Percentiles rank a stretch among this genome's conserved stretches.
Evolutionary conservation across 1,140 invertebrate species (phyloP).

Genomic region (Zophobas morio): DNA sequence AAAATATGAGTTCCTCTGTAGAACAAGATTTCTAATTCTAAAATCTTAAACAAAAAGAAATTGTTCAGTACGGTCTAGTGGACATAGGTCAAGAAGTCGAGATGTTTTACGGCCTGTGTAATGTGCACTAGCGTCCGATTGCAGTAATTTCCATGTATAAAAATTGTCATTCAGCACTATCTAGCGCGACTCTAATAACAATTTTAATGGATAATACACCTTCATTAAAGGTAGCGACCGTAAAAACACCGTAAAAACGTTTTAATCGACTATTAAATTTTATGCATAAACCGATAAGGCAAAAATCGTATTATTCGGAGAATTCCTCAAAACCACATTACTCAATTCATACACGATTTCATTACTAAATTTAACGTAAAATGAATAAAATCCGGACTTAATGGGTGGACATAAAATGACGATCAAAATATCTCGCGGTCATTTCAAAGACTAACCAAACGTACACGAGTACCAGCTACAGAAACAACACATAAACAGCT

Average conservation of each 20-base stretch:
- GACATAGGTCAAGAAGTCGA: background rate
- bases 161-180: background rate
- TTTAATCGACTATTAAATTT: slow-evolving; percentile 38
- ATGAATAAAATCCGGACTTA: slow-evolving; percentile 41
- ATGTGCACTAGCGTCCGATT: too few species aligned
- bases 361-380: slow-evolving; percentile 41
- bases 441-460: slow-evolving; percentile 36
- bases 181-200: slow-evolving; percentile 1
- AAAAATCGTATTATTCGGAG: slow-evolving; percentile 37
- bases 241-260: slow-evolving; percentile 31
- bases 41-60: too few species aligned
- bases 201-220: slow-evolving; percentile 11
- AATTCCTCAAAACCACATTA: slow-evolving; percentile 37
- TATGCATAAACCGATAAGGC: slow-evolving; percentile 31
- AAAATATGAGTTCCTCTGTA: slow-evolving; percentile 30
- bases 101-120: too few species aligned
- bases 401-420: slow-evolving; percentile 36
- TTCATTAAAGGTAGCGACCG: slow-evolving; percentile 32
- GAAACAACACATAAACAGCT: slow-evolving; percentile 11
- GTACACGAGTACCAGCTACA: slow-evolving; percentile 5
- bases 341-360: slow-evolving; percentile 40
- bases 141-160: background rate
- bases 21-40: slow-evolving; percentile 18
- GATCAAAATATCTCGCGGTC: slow-evolving; percentile 42
- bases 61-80: too few species aligned